A percentile compares a stretch with the other conserved stretches of the same genome.
Evolutionary conservation across 2,888 invertebrate genomes (phyloP).

Genomic region (Synanthedon andrenaeformis): DNA sequence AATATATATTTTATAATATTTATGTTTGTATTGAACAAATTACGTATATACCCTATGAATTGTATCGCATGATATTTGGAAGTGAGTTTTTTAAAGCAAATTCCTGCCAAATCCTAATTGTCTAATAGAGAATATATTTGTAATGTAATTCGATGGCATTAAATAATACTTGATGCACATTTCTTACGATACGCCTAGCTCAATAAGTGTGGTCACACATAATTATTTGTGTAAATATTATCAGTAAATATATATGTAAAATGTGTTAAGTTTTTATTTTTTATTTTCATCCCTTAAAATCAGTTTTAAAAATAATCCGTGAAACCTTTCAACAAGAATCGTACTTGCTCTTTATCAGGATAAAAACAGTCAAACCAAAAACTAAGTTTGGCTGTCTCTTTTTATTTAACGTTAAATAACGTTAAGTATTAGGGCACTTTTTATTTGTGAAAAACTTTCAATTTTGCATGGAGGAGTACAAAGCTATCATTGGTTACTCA

Average conservation of each 20-base stretch:
- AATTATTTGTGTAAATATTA: constrained; percentile 66
- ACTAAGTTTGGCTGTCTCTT: too few relatives aligned
- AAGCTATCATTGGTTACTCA: too few relatives aligned
- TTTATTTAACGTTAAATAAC: too few relatives aligned
- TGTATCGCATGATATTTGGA: constrained; percentile 36
- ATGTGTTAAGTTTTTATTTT: constrained; percentile 45
- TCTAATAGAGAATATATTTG: constrained; percentile 27
- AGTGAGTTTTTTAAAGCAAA: constrained; percentile 58
- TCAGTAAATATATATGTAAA: constrained; percentile 68
- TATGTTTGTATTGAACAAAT: constrained; percentile 37
- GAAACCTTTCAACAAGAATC: too few relatives aligned
- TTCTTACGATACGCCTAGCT: constrained; percentile 66
- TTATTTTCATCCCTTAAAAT: constrained; percentile 12
- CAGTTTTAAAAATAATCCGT: too few relatives aligned
- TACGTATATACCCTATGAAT: constrained; percentile 28
- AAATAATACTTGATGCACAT: constrained; percentile 57
- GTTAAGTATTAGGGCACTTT: too few relatives aligned
- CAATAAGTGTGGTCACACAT: constrained; percentile 67
- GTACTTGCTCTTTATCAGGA: too few relatives aligned
- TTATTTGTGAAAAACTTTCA: too few relatives aligned
- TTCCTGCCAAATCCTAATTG: constrained; percentile 56
- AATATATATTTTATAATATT: constrained; percentile 45
- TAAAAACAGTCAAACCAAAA: too few relatives aligned
- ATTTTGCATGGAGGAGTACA: too few relatives aligned
- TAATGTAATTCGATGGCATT: constrained; percentile 64